Base-by-base conservation (phyloP, 53 echinoderm and acorn worm species). In the Glandiceps talaboti region DNA sequence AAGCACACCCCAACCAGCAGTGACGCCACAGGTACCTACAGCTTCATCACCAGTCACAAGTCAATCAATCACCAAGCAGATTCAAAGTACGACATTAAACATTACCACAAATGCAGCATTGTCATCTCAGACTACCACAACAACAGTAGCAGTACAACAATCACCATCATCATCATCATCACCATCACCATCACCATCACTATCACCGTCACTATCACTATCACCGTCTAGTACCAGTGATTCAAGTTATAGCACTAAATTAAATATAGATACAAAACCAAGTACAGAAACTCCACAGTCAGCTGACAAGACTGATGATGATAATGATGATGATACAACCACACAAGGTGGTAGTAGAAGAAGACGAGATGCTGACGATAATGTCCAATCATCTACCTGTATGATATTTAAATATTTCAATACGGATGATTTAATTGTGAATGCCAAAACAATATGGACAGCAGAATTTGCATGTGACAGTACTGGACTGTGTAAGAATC, bases 381-480 rank as follows among this genome's bases (percentile, higher is more conserved):
- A 28, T 27, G n/a, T 80, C 75, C 0, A 80, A 80, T 31, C 45
- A 29, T 31, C 77, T 64, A 32, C 14, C 28, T 85, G 85, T 76
- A 28, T 33, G 25, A 29, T 33, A 26, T 25, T 29, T 30, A 29
- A 32, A 45, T 33, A 27, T 28, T 75, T 75, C 45, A n/a, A 74
- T 1, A 30, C 27, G 31, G 80, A 30, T 1, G 31, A 29, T 1
- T 75, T 32, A 29, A 27, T 79, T 25, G 33, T 75, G 1, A 14
- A 75, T 74, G 10, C 26, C 26, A 85, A 74, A 0, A n/a, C n/a
- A n/a, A n/a, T n/a, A n/a, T 85, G 80, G 85, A 80, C 80, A 14
- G 80, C 76, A 14, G 80, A 85, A 79, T 85, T 85, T 28, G 27
- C 33, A 10, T 85, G 85, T 76, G 10, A 33, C 30, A 72, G 29